A percentile compares a stretch with the other conserved stretches of the same genome.
These are phyloP conservation scores for Phengaris arion DNA, from an alignment of 2,888 invertebrate genomes.

Conservation along the genomic window DNA sequence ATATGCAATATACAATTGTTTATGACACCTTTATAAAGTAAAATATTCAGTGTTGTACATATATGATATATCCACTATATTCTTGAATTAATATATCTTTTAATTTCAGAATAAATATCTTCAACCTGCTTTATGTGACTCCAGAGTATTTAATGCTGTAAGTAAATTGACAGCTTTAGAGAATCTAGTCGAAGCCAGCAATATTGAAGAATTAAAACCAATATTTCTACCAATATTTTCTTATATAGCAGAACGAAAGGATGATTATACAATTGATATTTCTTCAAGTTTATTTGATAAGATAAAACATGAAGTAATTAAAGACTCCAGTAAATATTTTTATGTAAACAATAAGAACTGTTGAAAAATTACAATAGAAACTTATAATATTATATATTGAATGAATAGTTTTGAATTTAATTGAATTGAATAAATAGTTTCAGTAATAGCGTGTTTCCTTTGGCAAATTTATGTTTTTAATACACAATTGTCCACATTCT, in stretches of 20 bases:
- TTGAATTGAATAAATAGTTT: not conserved
- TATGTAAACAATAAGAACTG: slow-evolving; percentile 33
- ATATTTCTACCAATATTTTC: slow-evolving; percentile 57
- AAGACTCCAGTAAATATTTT: slow-evolving; percentile 43
- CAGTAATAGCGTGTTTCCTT: not conserved
- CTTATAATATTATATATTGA: not conserved
- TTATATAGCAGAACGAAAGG: slow-evolving; percentile 54
- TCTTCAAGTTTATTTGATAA: slow-evolving; percentile 39
- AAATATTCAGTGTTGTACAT: too few relatives aligned
- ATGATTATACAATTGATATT: slow-evolving; percentile 47
- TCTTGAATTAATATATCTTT: not conserved
- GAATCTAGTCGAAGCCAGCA: slow-evolving; percentile 45
- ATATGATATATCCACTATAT: not conserved
- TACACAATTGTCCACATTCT: slow-evolving; percentile 44
- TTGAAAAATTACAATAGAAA: slow-evolving; percentile 4
- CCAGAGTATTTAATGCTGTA: slow-evolving; percentile 49
- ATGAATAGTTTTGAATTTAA: not conserved
- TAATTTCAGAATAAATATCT: slow-evolving; percentile 64
- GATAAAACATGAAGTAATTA: slow-evolving; percentile 46
- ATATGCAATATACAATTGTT: too few relatives aligned
- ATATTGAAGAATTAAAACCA: slow-evolving; percentile 50
- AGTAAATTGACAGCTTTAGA: slow-evolving; percentile 49
- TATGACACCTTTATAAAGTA: too few relatives aligned
- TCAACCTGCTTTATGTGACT: slow-evolving; percentile 51
- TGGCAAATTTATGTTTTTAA: slow-evolving; percentile 15